Evolutionary conservation across 1,140 invertebrate species (phyloP).

Genomic region (Megathymus violae): DNA sequence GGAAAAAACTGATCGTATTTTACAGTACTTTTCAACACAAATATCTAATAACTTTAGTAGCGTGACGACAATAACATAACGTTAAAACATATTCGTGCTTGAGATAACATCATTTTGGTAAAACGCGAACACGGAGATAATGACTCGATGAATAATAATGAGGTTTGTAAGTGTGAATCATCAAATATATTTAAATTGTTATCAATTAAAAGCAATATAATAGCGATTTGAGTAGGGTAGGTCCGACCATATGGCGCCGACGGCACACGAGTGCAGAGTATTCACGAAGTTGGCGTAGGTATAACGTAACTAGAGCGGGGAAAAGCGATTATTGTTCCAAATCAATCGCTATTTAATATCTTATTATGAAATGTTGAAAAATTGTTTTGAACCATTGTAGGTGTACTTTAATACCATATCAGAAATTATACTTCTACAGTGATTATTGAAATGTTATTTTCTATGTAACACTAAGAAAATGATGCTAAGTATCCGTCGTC

Average conservation of each 20-base stretch:
- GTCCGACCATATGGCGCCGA: slow-evolving; percentile 67
- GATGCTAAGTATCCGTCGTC: too few relatives aligned
- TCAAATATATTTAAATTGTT: slow-evolving; percentile 84
- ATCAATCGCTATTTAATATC: too few relatives aligned
- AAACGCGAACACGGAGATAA: slow-evolving; percentile 76
- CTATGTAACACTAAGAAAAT: too few relatives aligned
- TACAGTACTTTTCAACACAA: too few relatives aligned
- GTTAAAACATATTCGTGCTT: slow-evolving; percentile 76
- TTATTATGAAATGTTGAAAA: too few relatives aligned
- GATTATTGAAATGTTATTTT: too few relatives aligned
- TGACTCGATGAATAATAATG: slow-evolving; percentile 81
- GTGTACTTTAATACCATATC: too few relatives aligned
- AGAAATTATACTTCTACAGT: too few relatives aligned
- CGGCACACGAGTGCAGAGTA: slow-evolving; percentile 56
- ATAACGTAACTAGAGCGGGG: too few relatives aligned
- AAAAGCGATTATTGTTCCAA: too few relatives aligned
- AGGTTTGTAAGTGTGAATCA: slow-evolving; percentile 82
- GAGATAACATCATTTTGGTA: slow-evolving; percentile 72
- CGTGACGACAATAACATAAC: slow-evolving; percentile 72
- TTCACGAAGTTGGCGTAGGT: slow-evolving; percentile 49
- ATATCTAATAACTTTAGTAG: slow-evolving; percentile 45
- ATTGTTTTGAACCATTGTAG: too few relatives aligned
- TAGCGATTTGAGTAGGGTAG: slow-evolving; percentile 78
- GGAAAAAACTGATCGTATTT: too few relatives aligned
- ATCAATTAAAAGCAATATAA: slow-evolving; percentile 84